phyloP scores from a whole-genome alignment of 1,140 invertebrate genomes.

The Nomia melanderi region DNA sequence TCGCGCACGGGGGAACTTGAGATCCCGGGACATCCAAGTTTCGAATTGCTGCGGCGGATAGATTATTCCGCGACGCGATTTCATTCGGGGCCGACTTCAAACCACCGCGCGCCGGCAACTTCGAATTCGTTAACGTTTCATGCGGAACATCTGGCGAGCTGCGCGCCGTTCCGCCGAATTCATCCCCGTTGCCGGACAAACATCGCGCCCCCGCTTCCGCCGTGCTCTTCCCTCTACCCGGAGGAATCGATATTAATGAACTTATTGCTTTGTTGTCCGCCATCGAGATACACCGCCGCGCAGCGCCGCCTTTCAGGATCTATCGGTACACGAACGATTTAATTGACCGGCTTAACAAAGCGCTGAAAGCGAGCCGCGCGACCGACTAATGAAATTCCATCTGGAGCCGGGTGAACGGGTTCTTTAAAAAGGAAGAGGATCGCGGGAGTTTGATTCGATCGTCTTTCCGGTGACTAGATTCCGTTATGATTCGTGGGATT shows the following conservation, averaged over 20 bases:
- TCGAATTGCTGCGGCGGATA: constrained; percentile 52
- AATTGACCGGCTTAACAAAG: background rate
- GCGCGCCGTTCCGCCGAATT: constrained; percentile 37
- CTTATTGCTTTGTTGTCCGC: constrained; percentile 25
- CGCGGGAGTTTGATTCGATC: too few species aligned
- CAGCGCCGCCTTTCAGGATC: too few species aligned
- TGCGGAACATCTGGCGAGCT: constrained; percentile 35
- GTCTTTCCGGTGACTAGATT: too few species aligned
- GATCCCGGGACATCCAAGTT: constrained; percentile 58
- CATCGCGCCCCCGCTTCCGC: too few species aligned
- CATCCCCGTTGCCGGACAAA: constrained; percentile 17
- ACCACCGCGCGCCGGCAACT: constrained; percentile 18
- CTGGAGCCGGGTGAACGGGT: too few species aligned
- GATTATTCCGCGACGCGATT: constrained; percentile 49
- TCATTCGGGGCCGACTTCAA: constrained; percentile 52
- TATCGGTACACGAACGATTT: background rate
- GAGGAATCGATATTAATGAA: constrained; percentile 34
- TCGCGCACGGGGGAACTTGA: constrained; percentile 51
- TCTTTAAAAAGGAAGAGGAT: too few species aligned
- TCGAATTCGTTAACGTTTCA: constrained; percentile 54
- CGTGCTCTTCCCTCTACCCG: too few species aligned
- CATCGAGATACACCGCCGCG: background rate
- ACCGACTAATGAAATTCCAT: background rate
- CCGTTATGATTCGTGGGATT: too few species aligned
- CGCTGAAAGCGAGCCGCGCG: background rate